Evolutionary conservation across 2,888 invertebrate species (phyloP).

Genomic region (Glyphotaelius pellucidus): DNA sequence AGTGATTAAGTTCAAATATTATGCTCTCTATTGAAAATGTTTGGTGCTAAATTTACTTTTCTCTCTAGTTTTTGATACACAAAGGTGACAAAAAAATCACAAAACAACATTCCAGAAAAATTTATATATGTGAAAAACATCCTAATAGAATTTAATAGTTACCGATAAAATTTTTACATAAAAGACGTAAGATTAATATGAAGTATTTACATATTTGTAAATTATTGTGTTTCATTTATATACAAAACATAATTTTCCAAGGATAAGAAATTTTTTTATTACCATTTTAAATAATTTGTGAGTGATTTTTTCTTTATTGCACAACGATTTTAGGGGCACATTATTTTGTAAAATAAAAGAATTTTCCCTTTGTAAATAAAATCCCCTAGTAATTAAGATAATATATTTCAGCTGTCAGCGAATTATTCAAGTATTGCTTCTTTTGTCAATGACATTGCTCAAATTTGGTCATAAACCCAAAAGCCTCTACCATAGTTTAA

Average conservation of each 20-base stretch:
- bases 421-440: neutral
- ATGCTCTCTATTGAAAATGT: neutral
- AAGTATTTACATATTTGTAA: neutral
- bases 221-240: neutral
- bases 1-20: constrained; percentile 8
- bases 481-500: neutral
- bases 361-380: neutral
- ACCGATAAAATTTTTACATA: neutral
- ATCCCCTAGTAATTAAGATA: neutral
- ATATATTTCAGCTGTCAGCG: neutral
- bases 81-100: neutral
- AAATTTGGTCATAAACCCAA: neutral
- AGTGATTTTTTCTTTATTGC: neutral
- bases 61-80: neutral
- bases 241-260: neutral
- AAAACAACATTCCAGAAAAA: neutral
- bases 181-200: neutral
- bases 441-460: neutral
- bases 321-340: neutral
- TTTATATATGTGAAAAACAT: neutral
- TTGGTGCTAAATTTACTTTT: neutral
- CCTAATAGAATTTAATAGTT: neutral
- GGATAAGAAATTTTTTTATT: neutral
- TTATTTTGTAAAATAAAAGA: neutral
- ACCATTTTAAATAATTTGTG: neutral